Percentiles rank a stretch among this genome's conserved stretches.
phyloP scores from a whole-genome alignment of 2,888 invertebrate species.

The Idaea biselata region DNA sequence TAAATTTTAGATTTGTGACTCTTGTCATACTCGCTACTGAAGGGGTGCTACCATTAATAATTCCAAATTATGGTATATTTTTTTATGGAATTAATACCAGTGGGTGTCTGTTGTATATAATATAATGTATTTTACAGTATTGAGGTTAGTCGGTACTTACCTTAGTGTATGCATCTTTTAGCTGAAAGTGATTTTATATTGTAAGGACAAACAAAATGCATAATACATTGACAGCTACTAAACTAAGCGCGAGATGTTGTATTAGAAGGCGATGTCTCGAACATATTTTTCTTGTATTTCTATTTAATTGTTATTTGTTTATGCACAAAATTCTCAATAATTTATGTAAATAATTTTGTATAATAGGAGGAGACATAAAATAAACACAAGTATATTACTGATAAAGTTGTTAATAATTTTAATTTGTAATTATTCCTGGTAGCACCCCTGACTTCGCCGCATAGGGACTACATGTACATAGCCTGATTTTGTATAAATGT shows the following conservation, averaged over 20 bases:
- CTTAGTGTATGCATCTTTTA: conserved; percentile 78
- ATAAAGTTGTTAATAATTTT: conserved; percentile 79
- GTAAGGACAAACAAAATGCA: conserved; percentile 75
- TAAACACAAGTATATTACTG: conserved; percentile 82
- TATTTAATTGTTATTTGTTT: conserved; percentile 82
- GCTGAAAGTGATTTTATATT: conserved; percentile 79
- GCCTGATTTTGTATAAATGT: conserved; percentile 29
- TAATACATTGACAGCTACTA: conserved; percentile 77
- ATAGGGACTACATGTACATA: conserved; percentile 78
- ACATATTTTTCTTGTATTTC: conserved; percentile 78
- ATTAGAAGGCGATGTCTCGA: conserved; percentile 74
- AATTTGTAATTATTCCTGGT: conserved; percentile 82
- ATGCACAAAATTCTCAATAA: conserved; percentile 81
- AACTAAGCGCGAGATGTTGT: conserved; percentile 70
- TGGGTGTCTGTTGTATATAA: conserved; percentile 78
- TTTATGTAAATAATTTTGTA: conserved; percentile 82
- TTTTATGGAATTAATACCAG: conserved; percentile 79
- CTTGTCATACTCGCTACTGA: conserved; percentile 82
- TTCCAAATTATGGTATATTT: conserved; percentile 79
- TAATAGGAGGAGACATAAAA: conserved; percentile 80
- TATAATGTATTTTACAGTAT: conserved; percentile 80
- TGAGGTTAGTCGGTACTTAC: conserved; percentile 78
- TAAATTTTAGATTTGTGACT: conserved; percentile 80
- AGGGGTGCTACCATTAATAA: conserved; percentile 82
- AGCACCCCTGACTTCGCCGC: conserved; percentile 80